Percentiles rank a stretch among this genome's conserved stretches.
Evolutionary conservation across 2,888 invertebrate species (phyloP).

Genomic region (Cremastobaeus sp.): DNA sequence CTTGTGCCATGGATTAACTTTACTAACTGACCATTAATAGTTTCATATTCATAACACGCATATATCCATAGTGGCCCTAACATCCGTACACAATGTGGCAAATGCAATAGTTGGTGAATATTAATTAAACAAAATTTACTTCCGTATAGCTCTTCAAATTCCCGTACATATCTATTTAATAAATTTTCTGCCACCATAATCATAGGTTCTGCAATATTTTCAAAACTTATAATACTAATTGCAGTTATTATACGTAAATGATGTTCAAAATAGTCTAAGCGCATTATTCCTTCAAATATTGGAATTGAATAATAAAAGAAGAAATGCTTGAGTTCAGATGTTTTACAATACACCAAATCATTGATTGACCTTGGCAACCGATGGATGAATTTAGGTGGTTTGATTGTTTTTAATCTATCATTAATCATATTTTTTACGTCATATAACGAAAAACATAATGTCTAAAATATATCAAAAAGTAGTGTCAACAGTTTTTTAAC

Average conservation of each 20-base stretch:
- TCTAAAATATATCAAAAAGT: too few species aligned
- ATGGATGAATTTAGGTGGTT: too few species aligned
- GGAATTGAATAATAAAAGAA: constrained; percentile 48
- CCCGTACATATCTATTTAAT: constrained; percentile 29
- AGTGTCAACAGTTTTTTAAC: too few species aligned
- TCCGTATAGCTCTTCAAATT: constrained; percentile 45
- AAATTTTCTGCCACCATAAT: not conserved
- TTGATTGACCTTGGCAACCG: too few species aligned
- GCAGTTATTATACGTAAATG: not conserved
- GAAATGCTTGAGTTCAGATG: too few species aligned
- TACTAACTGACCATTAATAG: constrained; percentile 21
- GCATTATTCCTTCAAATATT: constrained; percentile 33
- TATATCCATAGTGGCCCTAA: constrained; percentile 52
- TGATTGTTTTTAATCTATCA: constrained; percentile 2
- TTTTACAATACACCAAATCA: too few species aligned
- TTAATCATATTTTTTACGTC: constrained; percentile 48
- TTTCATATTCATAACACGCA: constrained; percentile 50
- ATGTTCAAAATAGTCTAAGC: not conserved
- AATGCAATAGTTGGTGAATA: constrained; percentile 29
- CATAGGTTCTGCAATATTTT: constrained; percentile 6
- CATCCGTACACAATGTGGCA: constrained; percentile 27
- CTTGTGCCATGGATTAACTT: constrained; percentile 47
- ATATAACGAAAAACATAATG: too few species aligned
- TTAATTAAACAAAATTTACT: constrained; percentile 31
- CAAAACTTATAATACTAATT: constrained; percentile 13